These are phyloP conservation scores for Microcebus jonahi DNA, from an alignment of 2,113 vertebrate species.

Conservation along the genomic window DNA sequence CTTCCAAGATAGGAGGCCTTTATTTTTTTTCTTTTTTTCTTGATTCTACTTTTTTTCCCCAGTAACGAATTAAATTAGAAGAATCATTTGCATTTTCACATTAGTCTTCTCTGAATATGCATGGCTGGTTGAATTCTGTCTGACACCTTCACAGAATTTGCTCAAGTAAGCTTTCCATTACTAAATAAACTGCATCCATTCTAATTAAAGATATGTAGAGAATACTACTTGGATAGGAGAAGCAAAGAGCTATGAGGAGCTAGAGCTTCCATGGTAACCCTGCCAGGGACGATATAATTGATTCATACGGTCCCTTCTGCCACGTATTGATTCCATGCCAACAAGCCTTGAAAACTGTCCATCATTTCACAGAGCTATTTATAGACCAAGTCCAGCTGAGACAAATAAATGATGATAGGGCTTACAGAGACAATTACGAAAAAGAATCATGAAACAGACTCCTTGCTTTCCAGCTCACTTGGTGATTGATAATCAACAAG, in stretches of 20 bases:
- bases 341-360: conserved; percentile 82
- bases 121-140: conserved; percentile 76
- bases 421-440: conserved; percentile 66
- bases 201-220: conserved; percentile 80
- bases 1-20: neutral
- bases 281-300: conserved; percentile 78
- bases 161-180: conserved; percentile 79
- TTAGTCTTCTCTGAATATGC: conserved; percentile 71
- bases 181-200: conserved; percentile 80
- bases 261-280: conserved; percentile 87
- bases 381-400: conserved; percentile 84
- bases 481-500: neutral
- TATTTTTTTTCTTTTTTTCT: neutral
- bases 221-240: conserved; percentile 54
- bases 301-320: conserved; percentile 72
- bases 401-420: conserved; percentile 82
- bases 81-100: conserved; percentile 64
- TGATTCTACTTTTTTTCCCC: neutral
- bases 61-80: conserved; percentile 69
- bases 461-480: conserved; percentile 22
- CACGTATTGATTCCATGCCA: conserved; percentile 82
- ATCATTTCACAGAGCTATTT: conserved; percentile 86
- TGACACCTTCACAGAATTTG: conserved; percentile 79
- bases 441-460: conserved; percentile 56
- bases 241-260: conserved; percentile 55